Percentiles rank a stretch among this genome's conserved stretches.
Evolutionary conservation across 2,797 vertebrate species (phyloP).

Genomic region (Sebastes itinus): DNA sequence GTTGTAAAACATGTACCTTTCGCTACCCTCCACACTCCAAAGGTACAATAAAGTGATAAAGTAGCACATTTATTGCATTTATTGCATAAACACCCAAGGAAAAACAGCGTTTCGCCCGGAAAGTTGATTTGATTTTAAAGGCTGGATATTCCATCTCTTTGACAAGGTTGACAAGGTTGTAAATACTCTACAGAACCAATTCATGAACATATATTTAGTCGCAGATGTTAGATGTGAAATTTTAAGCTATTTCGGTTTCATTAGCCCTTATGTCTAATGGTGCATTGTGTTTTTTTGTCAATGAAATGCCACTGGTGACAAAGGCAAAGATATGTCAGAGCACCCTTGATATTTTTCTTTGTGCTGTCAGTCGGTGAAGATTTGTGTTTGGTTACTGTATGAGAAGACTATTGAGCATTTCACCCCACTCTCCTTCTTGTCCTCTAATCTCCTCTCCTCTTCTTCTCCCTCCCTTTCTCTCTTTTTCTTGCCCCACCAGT

Average conservation of each 20-base stretch:
- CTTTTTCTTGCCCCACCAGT: constrained; percentile 11
- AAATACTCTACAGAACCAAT: constrained; percentile 17
- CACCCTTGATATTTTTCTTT: constrained; percentile 11
- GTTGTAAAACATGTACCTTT: constrained; percentile 74
- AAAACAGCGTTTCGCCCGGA: constrained; percentile 30
- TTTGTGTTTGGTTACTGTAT: constrained; percentile 16
- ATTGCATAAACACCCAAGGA: constrained; percentile 61
- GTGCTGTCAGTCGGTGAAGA: constrained; percentile 4
- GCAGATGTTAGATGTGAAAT: constrained; percentile 11
- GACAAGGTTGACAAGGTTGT: constrained; percentile 30
- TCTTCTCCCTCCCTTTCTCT: background rate
- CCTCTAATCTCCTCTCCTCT: constrained; percentile 25
- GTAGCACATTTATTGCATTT: constrained; percentile 60
- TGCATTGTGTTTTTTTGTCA: background rate
- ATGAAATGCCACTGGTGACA: constrained; percentile 10
- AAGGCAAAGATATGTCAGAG: background rate
- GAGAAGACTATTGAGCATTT: constrained; percentile 12
- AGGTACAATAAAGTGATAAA: constrained; percentile 68
- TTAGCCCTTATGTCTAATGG: background rate
- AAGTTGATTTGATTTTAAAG: constrained; percentile 56
- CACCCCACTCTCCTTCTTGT: constrained; percentile 18
- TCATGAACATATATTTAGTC: constrained; percentile 8
- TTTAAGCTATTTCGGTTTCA: background rate
- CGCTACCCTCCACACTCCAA: constrained; percentile 55
- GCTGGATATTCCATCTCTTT: constrained; percentile 27